phyloP scores from a whole-genome alignment of 2,113 vertebrate species.

The Semnornis frantzii region DNA sequence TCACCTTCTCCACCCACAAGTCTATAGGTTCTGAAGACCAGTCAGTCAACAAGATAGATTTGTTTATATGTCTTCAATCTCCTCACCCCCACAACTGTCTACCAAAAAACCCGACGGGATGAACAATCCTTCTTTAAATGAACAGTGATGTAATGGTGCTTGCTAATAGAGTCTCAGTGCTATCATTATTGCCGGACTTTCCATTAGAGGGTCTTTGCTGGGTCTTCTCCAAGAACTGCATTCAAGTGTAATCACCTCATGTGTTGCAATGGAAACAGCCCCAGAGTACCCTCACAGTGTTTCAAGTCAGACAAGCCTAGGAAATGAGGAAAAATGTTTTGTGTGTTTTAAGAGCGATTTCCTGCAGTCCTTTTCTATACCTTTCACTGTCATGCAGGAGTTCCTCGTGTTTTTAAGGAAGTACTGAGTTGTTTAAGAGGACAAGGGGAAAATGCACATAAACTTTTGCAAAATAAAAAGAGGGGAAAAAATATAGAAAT shows the following conservation, averaged over 20 bases:
- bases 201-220: constrained; percentile 1
- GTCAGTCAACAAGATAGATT: not conserved
- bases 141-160: constrained; percentile 8
- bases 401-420: not conserved
- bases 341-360: not conserved
- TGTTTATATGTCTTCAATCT: not conserved
- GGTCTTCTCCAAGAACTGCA: constrained; percentile 43
- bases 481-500: not conserved
- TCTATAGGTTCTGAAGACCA: not conserved
- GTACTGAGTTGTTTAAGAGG: not conserved
- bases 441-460: not conserved
- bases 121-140: not conserved
- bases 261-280: not conserved
- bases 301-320: not conserved
- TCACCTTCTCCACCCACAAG: not conserved
- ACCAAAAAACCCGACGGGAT: not conserved
- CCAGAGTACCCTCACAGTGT: not conserved
- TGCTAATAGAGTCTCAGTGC: constrained; percentile 11
- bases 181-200: not conserved
- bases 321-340: not conserved
- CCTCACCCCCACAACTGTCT: not conserved
- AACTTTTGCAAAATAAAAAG: not conserved
- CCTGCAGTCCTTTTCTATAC: not conserved
- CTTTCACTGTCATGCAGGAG: not conserved
- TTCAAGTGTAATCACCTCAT: not conserved